Base-by-base conservation (phyloP, 2,888 invertebrate genomes). In the Cybosia mesomella region DNA sequence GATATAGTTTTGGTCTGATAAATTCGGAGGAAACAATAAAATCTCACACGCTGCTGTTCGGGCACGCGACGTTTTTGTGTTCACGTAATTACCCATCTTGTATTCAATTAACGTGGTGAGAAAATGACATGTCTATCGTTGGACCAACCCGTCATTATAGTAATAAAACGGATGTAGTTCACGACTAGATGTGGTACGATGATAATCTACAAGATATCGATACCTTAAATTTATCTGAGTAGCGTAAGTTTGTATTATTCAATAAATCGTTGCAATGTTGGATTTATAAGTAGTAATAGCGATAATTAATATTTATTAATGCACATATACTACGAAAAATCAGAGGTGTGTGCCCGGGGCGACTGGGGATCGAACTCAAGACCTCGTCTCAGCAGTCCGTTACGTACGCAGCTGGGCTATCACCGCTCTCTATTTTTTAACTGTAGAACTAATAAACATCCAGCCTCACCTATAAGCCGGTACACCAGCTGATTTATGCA, bases 61-160 rank as follows among this genome's bases (percentile, higher is more conserved):
- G 83, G 82, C 83, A 81, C 74, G 81, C 75, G 73, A 80, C 83
- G 85, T 86, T 84, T 83, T 75, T 62, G 73, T 63, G 70, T 72
- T 74, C 72, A 74, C 88, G 89, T 90, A 88, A 91, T 90, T 88
- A 90, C 83, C 85, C 77, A 79, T 77, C 84, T 81, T 82, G 85
- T 88, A 91, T 93, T 92, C 92, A 92, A 92, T 93, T 92, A 92
- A 86, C 82, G 82, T 82, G 87, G 89, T 87, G 91, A 91, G 92
- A 92, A 92, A 91, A 92, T 91, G 93, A 92, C 92, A 92, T 88
- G 90, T 88, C 89, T 89, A 89, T 91, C 82, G 82, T 77, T 80
- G 76, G 80, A 86, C 87, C 85, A 85, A 79, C 80, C 89, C 87
- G 88, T 91, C 83, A 91, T 92, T 90, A 91, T 82, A 82, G 83